Evolutionary conservation across 2,888 invertebrate genomes (phyloP).

Genomic region (Lottia scabra): DNA sequence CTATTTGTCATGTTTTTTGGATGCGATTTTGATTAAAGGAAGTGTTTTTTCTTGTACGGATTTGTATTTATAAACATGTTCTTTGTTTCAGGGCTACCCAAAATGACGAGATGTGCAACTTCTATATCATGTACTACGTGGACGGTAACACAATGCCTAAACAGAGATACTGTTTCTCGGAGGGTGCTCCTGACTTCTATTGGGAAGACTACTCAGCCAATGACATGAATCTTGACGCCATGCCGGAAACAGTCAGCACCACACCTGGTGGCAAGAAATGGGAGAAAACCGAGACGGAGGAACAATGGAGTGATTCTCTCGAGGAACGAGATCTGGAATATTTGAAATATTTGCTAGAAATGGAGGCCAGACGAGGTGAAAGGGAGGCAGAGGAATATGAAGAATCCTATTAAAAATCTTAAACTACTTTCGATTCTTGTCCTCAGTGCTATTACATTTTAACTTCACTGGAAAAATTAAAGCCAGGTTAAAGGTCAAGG

Average conservation of each 20-base stretch:
- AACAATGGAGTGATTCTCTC: neutral
- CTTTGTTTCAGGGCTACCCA: constrained; percentile 76
- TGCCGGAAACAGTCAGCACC: constrained; percentile 47
- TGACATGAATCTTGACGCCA: constrained; percentile 35
- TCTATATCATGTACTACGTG: constrained; percentile 68
- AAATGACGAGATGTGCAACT: constrained; percentile 68
- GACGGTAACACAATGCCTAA: constrained; percentile 47
- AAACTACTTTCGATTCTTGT: too few species aligned
- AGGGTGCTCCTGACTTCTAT: constrained; percentile 86
- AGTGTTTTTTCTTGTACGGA: too few species aligned
- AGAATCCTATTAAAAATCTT: too few species aligned
- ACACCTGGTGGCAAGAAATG: constrained; percentile 36
- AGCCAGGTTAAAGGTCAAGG: too few species aligned
- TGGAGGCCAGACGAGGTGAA: too few species aligned
- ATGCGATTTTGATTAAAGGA: too few species aligned
- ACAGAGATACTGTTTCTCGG: constrained; percentile 66
- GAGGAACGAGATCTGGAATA: neutral
- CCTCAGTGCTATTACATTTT: too few species aligned
- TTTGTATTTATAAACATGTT: too few species aligned
- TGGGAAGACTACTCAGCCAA: constrained; percentile 73
- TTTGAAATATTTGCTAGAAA: neutral
- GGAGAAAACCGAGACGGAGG: neutral
- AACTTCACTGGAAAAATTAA: too few species aligned
- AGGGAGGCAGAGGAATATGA: too few species aligned
- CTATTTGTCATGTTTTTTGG: too few species aligned